Evolutionary conservation across 2,113 vertebrate genomes (phyloP), one percentile per base, ranked within the genome.

Genomic region (Tragelaphus scriptus): DNA sequence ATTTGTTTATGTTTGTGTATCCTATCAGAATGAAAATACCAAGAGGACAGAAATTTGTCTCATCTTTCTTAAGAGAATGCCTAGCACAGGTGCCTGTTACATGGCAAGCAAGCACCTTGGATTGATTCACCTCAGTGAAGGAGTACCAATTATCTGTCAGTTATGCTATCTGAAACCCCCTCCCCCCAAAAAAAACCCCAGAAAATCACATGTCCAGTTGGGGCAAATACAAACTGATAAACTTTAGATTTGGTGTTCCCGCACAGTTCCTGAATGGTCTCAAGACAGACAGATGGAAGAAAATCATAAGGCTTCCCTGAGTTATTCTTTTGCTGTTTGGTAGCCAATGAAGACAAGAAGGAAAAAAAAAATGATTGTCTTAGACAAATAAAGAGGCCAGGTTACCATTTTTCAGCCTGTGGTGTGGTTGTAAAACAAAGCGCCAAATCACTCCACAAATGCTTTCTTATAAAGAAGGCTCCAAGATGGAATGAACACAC

Each of bases 341-440:
- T 32, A 96, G 61, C 30, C 47, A 71, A 92, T 87, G 81, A 91
- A 93, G 81, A 90, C 47, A 95, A 88, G 77, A 81, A 96, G 84
- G 40, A 9, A 32, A 75, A 9, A 75, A 97, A 92, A 94, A 80
- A 23, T 89, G 19, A 44, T 94, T 97, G 95, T 94, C 40, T 94
- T n/a, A 84, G 63, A 95, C 32, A 89, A 94, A 95, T 80, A 95
- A 96, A 94, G 11, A 71, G 40, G n/a, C 61, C 61, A 93, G 87
- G 93, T 95, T 63, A 96, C 71, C 32, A 89, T 96, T 95, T 96
- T 90, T 59, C 58, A 97, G 90, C 84, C 80, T 95, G 23, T 0
- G 53, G 71, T 90, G 36, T 95, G 88, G 47, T 71, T 97, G 58
- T 95, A 97, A 95, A 98, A 95, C 53, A 97, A 94, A 97, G 96